phyloP scores from a whole-genome alignment of 2,888 invertebrate genomes.

The Zaprionus bogoriensis region DNA sequence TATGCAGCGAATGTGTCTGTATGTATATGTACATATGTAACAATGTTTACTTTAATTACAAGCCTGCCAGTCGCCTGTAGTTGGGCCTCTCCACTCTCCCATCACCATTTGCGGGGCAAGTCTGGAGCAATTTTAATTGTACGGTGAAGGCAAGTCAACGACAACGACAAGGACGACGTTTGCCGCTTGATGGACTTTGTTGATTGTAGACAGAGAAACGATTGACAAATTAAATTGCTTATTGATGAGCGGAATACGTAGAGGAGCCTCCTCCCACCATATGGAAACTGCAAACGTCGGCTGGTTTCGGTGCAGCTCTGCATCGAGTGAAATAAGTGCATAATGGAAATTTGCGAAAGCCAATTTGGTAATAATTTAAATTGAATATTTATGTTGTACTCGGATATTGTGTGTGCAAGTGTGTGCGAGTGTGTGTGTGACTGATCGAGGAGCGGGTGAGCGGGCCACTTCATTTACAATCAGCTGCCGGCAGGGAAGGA shows the following conservation, averaged over 20 bases:
- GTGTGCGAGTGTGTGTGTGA: neutral
- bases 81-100: neutral
- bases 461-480: constrained; percentile 44
- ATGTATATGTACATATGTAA: constrained; percentile 14
- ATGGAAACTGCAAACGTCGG: constrained; percentile 46
- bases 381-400: constrained; percentile 72
- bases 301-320: constrained; percentile 48
- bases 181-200: constrained; percentile 62
- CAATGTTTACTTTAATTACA: constrained; percentile 71
- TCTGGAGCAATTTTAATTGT: constrained; percentile 61
- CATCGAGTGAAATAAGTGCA: constrained; percentile 64
- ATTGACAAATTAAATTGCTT: constrained; percentile 78
- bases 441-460: constrained; percentile 1
- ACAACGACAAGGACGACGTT: constrained; percentile 45
- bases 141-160: constrained; percentile 21
- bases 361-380: constrained; percentile 77
- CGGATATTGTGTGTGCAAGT: neutral
- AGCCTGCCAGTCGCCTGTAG: constrained; percentile 29
- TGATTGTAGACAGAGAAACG: constrained; percentile 60
- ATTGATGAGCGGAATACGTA: constrained; percentile 63
- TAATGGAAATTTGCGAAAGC: constrained; percentile 77
- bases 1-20: constrained; percentile 10
- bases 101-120: constrained; percentile 19
- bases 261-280: neutral
- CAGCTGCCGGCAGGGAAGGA: constrained; percentile 44